phyloP scores from a whole-genome alignment of 2,797 vertebrate species.

The Clarias fuscus region DNA sequence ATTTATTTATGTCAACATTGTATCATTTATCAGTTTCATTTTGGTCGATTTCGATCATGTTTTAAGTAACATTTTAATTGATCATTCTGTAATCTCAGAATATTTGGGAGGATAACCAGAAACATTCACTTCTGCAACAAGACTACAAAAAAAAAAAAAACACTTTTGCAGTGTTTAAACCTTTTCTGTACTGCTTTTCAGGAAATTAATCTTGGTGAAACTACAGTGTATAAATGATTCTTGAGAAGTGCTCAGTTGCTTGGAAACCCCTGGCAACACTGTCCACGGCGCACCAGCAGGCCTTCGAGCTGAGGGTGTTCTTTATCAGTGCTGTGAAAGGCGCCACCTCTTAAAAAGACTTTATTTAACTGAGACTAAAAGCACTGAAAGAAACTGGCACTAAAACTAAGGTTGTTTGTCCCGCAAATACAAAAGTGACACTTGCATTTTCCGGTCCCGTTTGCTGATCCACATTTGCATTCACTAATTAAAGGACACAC shows the following conservation, averaged over 20 bases:
- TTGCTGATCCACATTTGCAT: slow-evolving; percentile 31
- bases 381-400: slow-evolving; percentile 44
- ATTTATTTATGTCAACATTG: not conserved
- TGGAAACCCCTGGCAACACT: slow-evolving; percentile 55
- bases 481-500: slow-evolving; percentile 17
- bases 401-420: slow-evolving; percentile 43
- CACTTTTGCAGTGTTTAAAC: not conserved
- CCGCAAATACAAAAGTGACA: slow-evolving; percentile 35
- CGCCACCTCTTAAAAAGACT: slow-evolving; percentile 46
- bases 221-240: slow-evolving; percentile 51
- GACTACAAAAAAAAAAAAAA: not conserved
- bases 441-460: slow-evolving; percentile 33
- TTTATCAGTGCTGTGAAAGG: slow-evolving; percentile 50
- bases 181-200: slow-evolving; percentile 19
- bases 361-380: slow-evolving; percentile 43
- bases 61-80: not conserved
- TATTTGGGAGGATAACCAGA: not conserved
- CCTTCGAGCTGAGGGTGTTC: slow-evolving; percentile 47
- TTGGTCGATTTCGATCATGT: not conserved
- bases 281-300: slow-evolving; percentile 44
- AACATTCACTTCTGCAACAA: not conserved
- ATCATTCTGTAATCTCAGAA: not conserved
- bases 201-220: slow-evolving; percentile 30
- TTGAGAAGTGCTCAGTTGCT: slow-evolving; percentile 52
- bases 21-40: not conserved